Evolutionary conservation across 2,888 invertebrate species (phyloP).

Genomic region (Himalopsyche anomala): DNA sequence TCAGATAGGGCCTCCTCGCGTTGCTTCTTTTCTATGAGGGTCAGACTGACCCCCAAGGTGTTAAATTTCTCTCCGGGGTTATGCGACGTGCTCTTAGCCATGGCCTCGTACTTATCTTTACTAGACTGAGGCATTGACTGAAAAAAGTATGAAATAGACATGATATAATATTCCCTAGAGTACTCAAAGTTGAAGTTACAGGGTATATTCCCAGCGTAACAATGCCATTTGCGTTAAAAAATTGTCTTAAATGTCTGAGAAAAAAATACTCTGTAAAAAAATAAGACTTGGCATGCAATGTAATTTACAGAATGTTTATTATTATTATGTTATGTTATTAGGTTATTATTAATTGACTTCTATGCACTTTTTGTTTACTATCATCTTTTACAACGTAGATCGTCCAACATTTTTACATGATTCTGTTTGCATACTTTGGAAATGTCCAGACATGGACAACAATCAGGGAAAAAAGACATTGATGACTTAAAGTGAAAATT

Average conservation of each 20-base stretch:
- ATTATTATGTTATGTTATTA: no score
- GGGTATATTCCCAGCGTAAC: neutral
- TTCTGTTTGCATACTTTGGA: no score
- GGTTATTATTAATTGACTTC: no score
- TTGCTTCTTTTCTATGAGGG: neutral
- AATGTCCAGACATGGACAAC: no score
- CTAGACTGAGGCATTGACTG: neutral
- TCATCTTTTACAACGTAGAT: no score
- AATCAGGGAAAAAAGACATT: no score
- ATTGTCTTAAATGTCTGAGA: neutral
- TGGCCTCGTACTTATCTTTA: neutral
- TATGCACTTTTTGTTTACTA: no score
- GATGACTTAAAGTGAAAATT: no score
- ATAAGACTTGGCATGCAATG: neutral
- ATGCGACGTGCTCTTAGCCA: neutral
- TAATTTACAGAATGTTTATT: neutral
- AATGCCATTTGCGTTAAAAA: neutral
- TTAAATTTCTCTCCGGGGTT: neutral
- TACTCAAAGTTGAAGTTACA: neutral
- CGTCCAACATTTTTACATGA: no score
- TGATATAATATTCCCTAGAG: neutral
- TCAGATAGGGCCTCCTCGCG: neutral
- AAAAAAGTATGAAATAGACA: neutral
- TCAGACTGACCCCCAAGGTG: neutral
- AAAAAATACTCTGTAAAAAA: no score